These are phyloP conservation scores for Nothoprocta perdicaria DNA, from an alignment of 2,113 vertebrate species.

Conservation along the genomic window DNA sequence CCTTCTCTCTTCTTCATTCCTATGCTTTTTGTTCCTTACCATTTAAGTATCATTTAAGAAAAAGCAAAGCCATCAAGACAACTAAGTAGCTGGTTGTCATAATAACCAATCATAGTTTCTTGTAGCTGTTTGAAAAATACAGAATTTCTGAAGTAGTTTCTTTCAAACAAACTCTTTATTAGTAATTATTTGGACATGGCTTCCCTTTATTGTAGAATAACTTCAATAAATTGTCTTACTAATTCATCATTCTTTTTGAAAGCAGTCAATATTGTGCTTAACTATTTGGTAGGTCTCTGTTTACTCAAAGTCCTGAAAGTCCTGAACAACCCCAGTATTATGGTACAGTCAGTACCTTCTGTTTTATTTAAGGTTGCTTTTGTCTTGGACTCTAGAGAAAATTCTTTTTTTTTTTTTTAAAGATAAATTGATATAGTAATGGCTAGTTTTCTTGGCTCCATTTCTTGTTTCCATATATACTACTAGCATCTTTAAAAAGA, in stretches of 20 bases:
- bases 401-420: not conserved
- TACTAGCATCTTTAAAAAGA: not conserved
- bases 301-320: not conserved
- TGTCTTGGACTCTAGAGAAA: not conserved
- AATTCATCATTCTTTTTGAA: not conserved
- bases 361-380: not conserved
- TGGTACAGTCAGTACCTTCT: not conserved
- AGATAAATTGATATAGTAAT: not conserved
- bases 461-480: not conserved
- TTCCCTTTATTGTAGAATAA: not conserved
- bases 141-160: not conserved
- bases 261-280: not conserved
- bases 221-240: not conserved
- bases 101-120: not conserved
- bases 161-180: not conserved
- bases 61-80: not conserved
- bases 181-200: not conserved
- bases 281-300: not conserved
- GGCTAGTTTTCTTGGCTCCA: not conserved
- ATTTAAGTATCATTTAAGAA: not conserved
- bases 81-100: not conserved
- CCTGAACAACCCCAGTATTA: not conserved
- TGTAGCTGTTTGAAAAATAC: not conserved
- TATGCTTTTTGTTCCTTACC: not conserved
- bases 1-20: not conserved